Base-by-base conservation (phyloP, 2,888 invertebrate species). In the Synanthedon myopaeformis region DNA sequence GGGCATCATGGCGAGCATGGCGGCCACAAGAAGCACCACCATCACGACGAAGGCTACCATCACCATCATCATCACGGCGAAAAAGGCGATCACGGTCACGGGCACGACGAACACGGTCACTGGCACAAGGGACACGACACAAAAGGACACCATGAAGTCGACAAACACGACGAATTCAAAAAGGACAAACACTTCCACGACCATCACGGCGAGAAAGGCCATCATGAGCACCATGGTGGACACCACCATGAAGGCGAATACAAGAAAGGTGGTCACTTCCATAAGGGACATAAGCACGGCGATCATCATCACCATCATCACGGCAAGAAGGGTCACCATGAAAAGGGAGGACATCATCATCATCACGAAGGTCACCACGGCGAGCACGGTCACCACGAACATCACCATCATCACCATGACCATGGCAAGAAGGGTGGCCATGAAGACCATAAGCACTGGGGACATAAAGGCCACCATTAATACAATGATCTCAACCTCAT, bases 171-270 rank as follows among this genome's bases (percentile, higher is more conserved):
- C 77, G 95, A 95, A 76, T 94, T 91, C 85, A 93, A 94, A 72
- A 94, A 95, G 75, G 92, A 94, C 69, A 94, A 94, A 69, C 93
- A 95, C 76, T 94, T 93, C 90, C 94, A 92, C 76, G 93, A 95
- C 63, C 94, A 94, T 74, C 92, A 94, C 67, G 93, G 94, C 60
- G 93, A 93, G 62, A 91, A 91, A 61, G 94, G 93, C 0, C 91
- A 91, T 69, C 92, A 94, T 73, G 92, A 92, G 66, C 93, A 94
- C 65, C 91, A 94, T 70, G 94, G 93, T 53, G 92, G 90, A 45
- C 92, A 92, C 73, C 92, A 94, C 70, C 92, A 94, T 69, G 92
- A 92, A 68, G 92, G 92, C 62, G 92, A 90, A 42, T 90, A 93
- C 86, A 92, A 94, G 79, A 93, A 94, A 79, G 94, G 94, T 59